A percentile compares a stretch with the other conserved stretches of the same genome.
Conservation (phyloP, 1,140 invertebrate species). For the Neodiprion fabricii region DNA sequence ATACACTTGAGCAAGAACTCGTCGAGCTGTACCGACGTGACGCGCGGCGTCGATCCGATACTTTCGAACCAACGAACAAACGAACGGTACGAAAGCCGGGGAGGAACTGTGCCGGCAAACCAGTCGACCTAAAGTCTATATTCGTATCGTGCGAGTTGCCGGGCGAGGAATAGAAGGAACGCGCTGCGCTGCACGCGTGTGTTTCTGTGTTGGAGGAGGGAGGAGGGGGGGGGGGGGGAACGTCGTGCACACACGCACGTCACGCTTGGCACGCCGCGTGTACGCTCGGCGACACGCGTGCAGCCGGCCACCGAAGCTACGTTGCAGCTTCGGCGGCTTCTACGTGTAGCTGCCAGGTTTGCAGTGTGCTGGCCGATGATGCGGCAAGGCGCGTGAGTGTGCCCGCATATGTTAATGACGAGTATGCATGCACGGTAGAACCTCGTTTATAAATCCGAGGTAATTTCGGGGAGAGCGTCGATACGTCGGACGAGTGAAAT, state of each 20-base stretch:
- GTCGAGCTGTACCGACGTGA: no score
- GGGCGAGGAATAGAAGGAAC: neutral
- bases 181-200: constrained; percentile 8
- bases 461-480: no score
- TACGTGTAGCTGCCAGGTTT: no score
- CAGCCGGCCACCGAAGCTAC: no score
- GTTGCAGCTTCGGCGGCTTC: no score
- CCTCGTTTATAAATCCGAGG: no score
- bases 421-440: no score
- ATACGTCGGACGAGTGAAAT: no score
- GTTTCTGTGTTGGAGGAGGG: constrained; percentile 6
- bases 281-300: neutral
- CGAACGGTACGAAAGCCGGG: constrained; percentile 19
- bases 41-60: neutral
- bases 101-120: constrained; percentile 39
- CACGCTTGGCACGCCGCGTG: constrained; percentile 9
- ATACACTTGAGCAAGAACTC: neutral
- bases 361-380: no score
- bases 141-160: constrained; percentile 27
- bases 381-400: no score
- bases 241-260: constrained; percentile 7
- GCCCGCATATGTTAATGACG: no score
- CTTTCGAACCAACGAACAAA: neutral
- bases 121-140: constrained; percentile 43
- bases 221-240: constrained; percentile 34